Conservation (phyloP, 2,888 invertebrate species). For the Euspilapteryx auroguttella region DNA sequence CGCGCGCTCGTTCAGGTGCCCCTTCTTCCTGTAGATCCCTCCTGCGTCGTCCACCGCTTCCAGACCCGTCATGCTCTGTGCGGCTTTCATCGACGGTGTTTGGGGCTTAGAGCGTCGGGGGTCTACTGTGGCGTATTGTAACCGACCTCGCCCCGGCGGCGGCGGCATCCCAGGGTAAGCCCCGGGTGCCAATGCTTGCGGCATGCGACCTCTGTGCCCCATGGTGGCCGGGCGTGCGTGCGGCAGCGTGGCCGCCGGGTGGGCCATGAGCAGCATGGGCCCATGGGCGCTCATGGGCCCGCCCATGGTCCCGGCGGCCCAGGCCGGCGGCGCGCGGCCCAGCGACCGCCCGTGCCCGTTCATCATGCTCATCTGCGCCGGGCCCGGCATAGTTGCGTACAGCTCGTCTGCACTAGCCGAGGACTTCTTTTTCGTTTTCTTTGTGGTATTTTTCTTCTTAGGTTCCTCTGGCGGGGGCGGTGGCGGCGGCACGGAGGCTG, state of each 20-base stretch:
- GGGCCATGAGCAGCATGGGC: conserved; percentile 55
- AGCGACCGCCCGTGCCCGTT: conserved; percentile 41
- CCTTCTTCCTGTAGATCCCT: conserved; percentile 86
- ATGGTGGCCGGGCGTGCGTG: conserved; percentile 50
- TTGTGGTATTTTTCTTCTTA: conserved; percentile 61
- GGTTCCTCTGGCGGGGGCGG: conserved; percentile 72
- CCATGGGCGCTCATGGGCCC: too few species aligned
- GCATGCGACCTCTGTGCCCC: conserved; percentile 60
- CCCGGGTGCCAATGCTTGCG: conserved; percentile 55
- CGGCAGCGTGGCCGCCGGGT: conserved; percentile 43
- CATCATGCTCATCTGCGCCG: conserved; percentile 30
- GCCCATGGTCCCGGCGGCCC: conserved; percentile 33
- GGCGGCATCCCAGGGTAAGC: conserved; percentile 40
- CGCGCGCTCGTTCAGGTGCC: conserved; percentile 89
- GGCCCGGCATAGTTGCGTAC: conserved; percentile 58
- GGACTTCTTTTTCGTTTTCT: conserved; percentile 59
- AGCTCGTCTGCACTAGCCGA: conserved; percentile 62
- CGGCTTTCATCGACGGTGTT: conserved; percentile 63
- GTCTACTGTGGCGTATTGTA: conserved; percentile 66
- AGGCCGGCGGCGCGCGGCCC: conserved; percentile 45
- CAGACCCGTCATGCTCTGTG: conserved; percentile 68
- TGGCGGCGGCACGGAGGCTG: conserved; percentile 83
- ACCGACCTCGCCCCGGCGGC: conserved; percentile 34
- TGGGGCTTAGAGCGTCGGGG: conserved; percentile 66
- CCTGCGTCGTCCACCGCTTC: conserved; percentile 66